Evolutionary conservation across 2,797 vertebrate genomes (phyloP), one percentile per base, ranked within the genome.

Genomic region (Aythya fuligula): DNA sequence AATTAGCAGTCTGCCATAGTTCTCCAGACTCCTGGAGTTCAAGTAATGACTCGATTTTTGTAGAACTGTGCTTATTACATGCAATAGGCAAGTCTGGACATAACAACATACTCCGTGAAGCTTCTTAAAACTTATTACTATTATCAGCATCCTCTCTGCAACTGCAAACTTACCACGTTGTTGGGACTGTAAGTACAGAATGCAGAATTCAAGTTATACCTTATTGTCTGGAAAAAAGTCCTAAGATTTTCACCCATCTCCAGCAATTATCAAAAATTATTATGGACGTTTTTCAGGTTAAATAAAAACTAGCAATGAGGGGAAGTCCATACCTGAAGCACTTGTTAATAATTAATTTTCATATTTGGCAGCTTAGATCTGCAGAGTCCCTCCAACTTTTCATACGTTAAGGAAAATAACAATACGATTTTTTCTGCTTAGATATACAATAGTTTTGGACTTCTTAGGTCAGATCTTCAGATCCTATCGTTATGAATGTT

Each of bases 71-170:
- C 69, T 95, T 97, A 95, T 96, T 97, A 82, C 71, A 87, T 27
- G 25, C 94, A 94, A 95, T 79, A 95, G 97, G 94, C 97, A 98
- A 97, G 98, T 92, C 96, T 94, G 94, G 95, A 96, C 98, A 98
- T 96, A 97, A 82, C 87, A 94, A 94, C 75, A 88, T 86, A 56
- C 27, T 94, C n/a, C 20, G 10, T 43, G 83, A 45, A 65, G 41
- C 92, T 95, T 87, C 85, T 94, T 90, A 43, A 66, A 95, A 49
- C 16, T 58, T 94, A 24, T 56, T 80, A 32, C 73, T 89, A 20
- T 90, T 87, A 95, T 61, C 84, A 94, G 21, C 53, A 86, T 45
- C 47, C 27, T 74, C 41, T 67, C 11, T 76, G 58, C 47, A 83
- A 15, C n/a, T 51, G 69, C 47, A 67, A 74, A 76, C 51, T 64